A percentile compares a stretch with the other conserved stretches of the same genome.
Conservation (phyloP, 2,113 vertebrate species). For the Hepsetus odoe region DNA sequence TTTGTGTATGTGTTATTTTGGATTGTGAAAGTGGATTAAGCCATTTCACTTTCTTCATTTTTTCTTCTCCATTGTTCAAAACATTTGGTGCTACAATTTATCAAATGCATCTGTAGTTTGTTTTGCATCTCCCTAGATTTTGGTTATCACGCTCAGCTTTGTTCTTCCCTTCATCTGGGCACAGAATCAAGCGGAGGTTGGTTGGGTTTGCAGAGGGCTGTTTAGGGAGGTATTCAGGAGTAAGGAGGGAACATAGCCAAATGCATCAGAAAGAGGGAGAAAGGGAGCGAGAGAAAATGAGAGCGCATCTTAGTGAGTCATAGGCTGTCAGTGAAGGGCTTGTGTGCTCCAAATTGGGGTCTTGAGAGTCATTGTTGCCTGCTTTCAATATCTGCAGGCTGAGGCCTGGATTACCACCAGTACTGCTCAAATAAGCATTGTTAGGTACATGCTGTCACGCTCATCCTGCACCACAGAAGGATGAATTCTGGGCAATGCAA, state of each 20-base stretch:
- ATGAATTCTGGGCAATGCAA: background rate
- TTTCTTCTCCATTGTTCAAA: background rate
- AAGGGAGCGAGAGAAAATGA: background rate
- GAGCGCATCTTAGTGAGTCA: slow-evolving; percentile 27
- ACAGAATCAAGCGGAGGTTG: background rate
- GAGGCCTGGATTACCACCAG: slow-evolving; percentile 31
- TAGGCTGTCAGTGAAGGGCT: background rate
- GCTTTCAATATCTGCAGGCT: slow-evolving; percentile 19
- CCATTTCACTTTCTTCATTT: background rate
- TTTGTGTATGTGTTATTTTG: too few species aligned
- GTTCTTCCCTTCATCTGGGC: background rate
- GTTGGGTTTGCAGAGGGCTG: background rate
- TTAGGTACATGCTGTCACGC: slow-evolving; percentile 6
- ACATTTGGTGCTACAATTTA: background rate
- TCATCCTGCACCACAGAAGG: background rate
- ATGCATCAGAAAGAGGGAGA: background rate
- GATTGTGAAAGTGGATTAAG: slow-evolving; percentile 28
- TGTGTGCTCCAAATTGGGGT: slow-evolving; percentile 18
- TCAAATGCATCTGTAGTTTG: background rate
- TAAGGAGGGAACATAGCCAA: background rate
- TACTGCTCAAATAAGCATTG: slow-evolving; percentile 15
- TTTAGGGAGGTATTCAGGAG: slow-evolving; percentile 19
- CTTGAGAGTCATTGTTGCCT: slow-evolving; percentile 18
- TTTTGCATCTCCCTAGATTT: background rate
- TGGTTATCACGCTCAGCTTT: background rate